phyloP scores from a whole-genome alignment of 2,113 vertebrate species.

The Apistogramma diplotaenia region DNA sequence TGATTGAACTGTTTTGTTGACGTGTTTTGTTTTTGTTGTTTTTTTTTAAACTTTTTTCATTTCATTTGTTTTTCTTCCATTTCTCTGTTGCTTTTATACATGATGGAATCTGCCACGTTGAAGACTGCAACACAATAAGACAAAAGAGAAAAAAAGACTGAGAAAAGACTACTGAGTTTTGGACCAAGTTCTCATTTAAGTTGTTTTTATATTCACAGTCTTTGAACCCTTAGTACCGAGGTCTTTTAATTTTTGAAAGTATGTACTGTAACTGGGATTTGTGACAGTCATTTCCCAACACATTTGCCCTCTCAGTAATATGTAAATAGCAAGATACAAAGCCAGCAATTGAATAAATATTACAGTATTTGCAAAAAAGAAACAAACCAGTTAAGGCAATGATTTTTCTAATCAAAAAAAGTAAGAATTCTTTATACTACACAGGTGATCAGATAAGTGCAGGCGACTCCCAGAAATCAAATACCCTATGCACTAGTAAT shows the following conservation, averaged over 20 bases:
- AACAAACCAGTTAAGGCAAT: constrained; percentile 2
- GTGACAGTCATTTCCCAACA: constrained; percentile 55
- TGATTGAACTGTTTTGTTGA: constrained; percentile 73
- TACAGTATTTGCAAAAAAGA: constrained; percentile 45
- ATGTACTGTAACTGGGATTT: constrained; percentile 67
- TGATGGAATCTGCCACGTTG: constrained; percentile 28
- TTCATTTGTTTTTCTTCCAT: constrained; percentile 30
- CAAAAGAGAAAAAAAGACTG: constrained; percentile 26
- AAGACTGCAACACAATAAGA: constrained; percentile 53
- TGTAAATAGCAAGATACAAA: constrained; percentile 67
- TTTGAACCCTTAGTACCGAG: constrained; percentile 35
- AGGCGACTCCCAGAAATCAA: constrained; percentile 38
- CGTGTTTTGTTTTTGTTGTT: constrained; percentile 13
- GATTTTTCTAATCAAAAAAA: constrained; percentile 43
- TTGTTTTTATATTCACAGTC: constrained; percentile 68
- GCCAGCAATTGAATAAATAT: constrained; percentile 64
- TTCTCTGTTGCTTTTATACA: constrained; percentile 63
- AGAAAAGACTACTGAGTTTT: constrained; percentile 36
- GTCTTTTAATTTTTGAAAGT: constrained; percentile 66
- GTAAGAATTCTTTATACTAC: constrained; percentile 36
- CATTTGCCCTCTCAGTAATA: constrained; percentile 44
- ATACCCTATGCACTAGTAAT: constrained; percentile 68
- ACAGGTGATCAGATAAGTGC: constrained; percentile 52
- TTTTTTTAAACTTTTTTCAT: constrained; percentile 23
- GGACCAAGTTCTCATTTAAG: constrained; percentile 61